Percentiles rank a stretch among this genome's conserved stretches.
These are phyloP conservation scores for Petrolisthes cinctipes DNA, from an alignment of 2,888 invertebrate genomes.

Conservation along the genomic window DNA sequence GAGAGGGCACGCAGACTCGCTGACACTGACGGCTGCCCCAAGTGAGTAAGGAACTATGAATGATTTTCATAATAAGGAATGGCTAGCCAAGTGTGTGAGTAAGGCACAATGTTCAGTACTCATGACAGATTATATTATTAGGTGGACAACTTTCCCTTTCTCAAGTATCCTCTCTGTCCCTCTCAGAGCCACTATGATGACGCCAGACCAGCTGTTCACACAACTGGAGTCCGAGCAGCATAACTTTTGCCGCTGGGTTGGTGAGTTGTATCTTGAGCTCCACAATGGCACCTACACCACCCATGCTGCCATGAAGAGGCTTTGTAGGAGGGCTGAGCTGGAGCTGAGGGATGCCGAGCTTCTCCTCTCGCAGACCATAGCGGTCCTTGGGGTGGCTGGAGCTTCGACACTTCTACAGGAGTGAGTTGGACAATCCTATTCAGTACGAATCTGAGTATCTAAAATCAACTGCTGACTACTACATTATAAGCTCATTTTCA, in stretches of 20 bases:
- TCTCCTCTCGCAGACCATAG: constrained; percentile 65
- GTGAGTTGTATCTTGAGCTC: constrained; percentile 73
- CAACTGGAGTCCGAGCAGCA: constrained; percentile 67
- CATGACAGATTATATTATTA: too few relatives aligned
- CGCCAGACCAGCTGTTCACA: constrained; percentile 2
- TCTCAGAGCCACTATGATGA: neutral
- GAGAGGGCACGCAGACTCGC: constrained; percentile 69
- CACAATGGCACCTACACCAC: constrained; percentile 74
- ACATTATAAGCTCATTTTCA: neutral
- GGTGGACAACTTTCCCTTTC: too few relatives aligned
- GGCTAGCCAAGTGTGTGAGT: too few relatives aligned
- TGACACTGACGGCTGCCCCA: constrained; percentile 72
- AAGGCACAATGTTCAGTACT: too few relatives aligned
- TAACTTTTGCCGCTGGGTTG: constrained; percentile 72
- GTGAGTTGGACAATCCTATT: neutral
- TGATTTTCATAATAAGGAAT: neutral
- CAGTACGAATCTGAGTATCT: neutral
- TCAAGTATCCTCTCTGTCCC: too few relatives aligned
- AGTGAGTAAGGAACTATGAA: constrained; percentile 67
- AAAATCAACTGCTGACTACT: neutral
- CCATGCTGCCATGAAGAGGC: constrained; percentile 69
- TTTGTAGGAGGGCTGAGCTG: constrained; percentile 70
- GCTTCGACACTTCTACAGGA: neutral
- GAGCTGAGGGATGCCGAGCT: constrained; percentile 70
- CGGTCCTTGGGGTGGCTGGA: neutral